phyloP scores from a whole-genome alignment of 2,113 vertebrate species.

The Colaptes auratus region DNA sequence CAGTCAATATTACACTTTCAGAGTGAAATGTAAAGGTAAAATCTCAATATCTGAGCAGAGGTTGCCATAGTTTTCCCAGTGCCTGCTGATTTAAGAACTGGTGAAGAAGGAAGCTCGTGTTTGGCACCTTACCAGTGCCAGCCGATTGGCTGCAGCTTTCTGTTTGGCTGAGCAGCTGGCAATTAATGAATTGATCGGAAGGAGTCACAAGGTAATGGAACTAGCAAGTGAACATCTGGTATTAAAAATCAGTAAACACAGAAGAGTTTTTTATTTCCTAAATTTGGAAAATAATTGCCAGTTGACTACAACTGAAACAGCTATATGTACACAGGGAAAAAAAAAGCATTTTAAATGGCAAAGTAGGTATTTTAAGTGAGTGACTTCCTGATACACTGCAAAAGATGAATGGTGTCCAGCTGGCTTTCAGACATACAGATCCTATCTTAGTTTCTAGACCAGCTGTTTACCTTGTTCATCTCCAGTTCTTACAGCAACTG shows the following conservation, averaged over 20 bases:
- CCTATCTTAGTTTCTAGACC: conserved; percentile 39
- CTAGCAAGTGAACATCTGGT: conserved; percentile 78
- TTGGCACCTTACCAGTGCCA: conserved; percentile 63
- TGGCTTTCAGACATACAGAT: conserved; percentile 44
- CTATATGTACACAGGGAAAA: background rate
- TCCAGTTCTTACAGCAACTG: conserved; percentile 15
- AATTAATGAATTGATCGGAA: conserved; percentile 80
- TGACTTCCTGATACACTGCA: background rate
- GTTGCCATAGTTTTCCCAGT: background rate
- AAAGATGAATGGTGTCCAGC: conserved; percentile 67
- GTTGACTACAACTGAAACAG: conserved; percentile 13
- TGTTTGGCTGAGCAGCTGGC: conserved; percentile 76
- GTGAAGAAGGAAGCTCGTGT: conserved; percentile 42
- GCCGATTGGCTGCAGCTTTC: conserved; percentile 64
- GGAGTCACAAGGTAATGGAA: conserved; percentile 71
- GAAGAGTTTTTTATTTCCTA: conserved; percentile 58
- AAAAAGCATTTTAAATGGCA: background rate
- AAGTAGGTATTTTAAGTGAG: background rate
- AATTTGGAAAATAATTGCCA: conserved; percentile 58
- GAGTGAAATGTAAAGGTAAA: background rate
- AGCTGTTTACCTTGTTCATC: conserved; percentile 59
- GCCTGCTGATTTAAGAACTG: conserved; percentile 38
- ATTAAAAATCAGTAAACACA: conserved; percentile 70
- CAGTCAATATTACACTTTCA: background rate
- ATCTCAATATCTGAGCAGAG: background rate